Evolutionary conservation across 2,888 invertebrate species (phyloP).

Genomic region (Brachypalpus laphriformis): DNA sequence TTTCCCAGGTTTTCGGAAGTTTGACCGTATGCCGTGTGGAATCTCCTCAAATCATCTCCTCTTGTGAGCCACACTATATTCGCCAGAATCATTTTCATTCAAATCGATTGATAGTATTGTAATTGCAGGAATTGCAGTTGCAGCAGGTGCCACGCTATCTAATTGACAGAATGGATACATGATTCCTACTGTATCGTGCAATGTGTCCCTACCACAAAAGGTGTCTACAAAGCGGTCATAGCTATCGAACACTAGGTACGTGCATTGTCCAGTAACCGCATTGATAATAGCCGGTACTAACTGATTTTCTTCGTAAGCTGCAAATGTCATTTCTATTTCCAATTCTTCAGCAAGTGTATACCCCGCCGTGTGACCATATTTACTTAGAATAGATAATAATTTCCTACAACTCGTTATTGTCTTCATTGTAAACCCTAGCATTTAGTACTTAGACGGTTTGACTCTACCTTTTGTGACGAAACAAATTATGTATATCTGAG

Average conservation of each 20-base stretch:
- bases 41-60: too few species aligned
- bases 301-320: slow-evolving; percentile 33
- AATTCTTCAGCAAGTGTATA: too few species aligned
- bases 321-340: slow-evolving; percentile 51
- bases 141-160: neutral
- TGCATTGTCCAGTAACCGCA: slow-evolving; percentile 6
- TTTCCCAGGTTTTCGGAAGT: too few species aligned
- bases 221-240: slow-evolving; percentile 36
- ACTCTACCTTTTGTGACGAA: too few species aligned
- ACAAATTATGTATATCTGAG: slow-evolving; percentile 1
- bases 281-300: slow-evolving; percentile 17
- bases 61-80: slow-evolving; percentile 1
- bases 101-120: neutral
- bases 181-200: too few species aligned
- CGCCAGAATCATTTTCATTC: slow-evolving; percentile 6
- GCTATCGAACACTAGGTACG: slow-evolving; percentile 2
- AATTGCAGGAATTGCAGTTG: neutral
- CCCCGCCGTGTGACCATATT: too few species aligned
- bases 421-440: slow-evolving; percentile 30
- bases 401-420: slow-evolving; percentile 20
- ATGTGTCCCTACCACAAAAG: neutral
- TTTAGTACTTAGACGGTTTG: slow-evolving; percentile 3
- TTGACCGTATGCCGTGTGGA: neutral
- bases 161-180: slow-evolving; percentile 3
- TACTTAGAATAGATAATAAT: slow-evolving; percentile 25